Evolutionary conservation across 2,113 vertebrate species (phyloP), one percentile per base, ranked within the genome.

Genomic region (Vulpes vulpes): DNA sequence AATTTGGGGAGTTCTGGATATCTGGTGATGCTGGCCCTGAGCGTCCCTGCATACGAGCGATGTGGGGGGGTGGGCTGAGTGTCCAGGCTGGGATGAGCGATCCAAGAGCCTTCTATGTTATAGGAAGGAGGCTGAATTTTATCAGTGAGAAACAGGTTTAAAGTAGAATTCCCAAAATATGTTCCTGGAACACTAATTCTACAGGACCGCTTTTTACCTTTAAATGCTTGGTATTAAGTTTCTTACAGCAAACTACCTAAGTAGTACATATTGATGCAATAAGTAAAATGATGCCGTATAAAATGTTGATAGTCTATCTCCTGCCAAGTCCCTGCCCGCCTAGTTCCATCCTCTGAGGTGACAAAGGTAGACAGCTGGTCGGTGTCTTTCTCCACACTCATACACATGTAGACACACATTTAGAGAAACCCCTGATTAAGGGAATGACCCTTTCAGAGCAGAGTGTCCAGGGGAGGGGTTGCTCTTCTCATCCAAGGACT

Each of bases 1-100:
- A 43, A 27, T 53, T 14, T 23, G n/a, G 38, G 35, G 11, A 53
- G 3, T 69, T 60, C 25, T 15, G 86, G 30, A 0, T 20, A 2
- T 35, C 15, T 35, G 8, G 8, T 17, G 22, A 38, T 23, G 11
- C 86, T 51, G 27, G 20, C 12, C 14, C 74, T 22, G 2, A 11
- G 19, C 8, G 0, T 20, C 4, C 11, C 6, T 5, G 4, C 10
- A 12, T 27, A 0, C 3, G 38, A 3, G 53, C 0, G 43, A 3
- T 0, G 0, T 19, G 19, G 35, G 22, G 22, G 17, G 16, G 6
- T 5, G 43, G 25, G 51, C 30, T 2, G 49, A 1, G 53, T 30
- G 38, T 88, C n/a, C 11, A 5, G 38, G 35, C 1, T 32, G 76
- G 9, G 19, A 32, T 38, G 59, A 60, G 14, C 12, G 32, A n/a